Conservation (phyloP, 1,140 invertebrate species). For the Drosophila pseudoobscura region DNA sequence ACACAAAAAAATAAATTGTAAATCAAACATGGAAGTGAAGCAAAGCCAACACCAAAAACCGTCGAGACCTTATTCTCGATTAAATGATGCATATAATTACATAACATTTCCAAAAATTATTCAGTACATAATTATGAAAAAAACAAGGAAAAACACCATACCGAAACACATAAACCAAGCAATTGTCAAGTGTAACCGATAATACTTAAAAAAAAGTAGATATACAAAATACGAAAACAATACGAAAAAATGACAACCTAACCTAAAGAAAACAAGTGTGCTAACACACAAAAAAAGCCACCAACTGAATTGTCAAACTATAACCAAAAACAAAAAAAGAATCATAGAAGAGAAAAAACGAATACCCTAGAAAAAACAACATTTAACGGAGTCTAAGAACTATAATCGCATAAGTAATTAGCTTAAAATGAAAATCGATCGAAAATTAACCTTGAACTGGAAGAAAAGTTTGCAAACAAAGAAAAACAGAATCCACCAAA, state of each 20-base stretch:
- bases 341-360: constrained; percentile 28
- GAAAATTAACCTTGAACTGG: too few relatives aligned
- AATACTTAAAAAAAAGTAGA: constrained; percentile 19
- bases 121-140: constrained; percentile 1
- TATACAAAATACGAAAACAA: neutral
- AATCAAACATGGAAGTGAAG: constrained; percentile 16
- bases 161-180: constrained; percentile 7
- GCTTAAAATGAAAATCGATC: too few relatives aligned
- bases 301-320: constrained; percentile 33
- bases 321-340: constrained; percentile 47
- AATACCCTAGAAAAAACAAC: constrained; percentile 10
- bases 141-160: neutral
- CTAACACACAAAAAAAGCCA: neutral
- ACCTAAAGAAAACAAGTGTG: constrained; percentile 8
- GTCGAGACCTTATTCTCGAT: constrained; percentile 48
- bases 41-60: constrained; percentile 34
- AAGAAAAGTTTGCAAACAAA: too few relatives aligned
- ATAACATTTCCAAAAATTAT: constrained; percentile 27
- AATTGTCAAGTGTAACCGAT: constrained; percentile 31
- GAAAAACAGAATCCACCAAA: too few relatives aligned
- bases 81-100: constrained; percentile 20
- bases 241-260: neutral
- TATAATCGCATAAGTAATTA: constrained; percentile 6
- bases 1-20: constrained; percentile 14
- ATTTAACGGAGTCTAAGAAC: constrained; percentile 21